phyloP scores from a whole-genome alignment of 2,797 vertebrate species.

The Gambusia yucatana region DNA sequence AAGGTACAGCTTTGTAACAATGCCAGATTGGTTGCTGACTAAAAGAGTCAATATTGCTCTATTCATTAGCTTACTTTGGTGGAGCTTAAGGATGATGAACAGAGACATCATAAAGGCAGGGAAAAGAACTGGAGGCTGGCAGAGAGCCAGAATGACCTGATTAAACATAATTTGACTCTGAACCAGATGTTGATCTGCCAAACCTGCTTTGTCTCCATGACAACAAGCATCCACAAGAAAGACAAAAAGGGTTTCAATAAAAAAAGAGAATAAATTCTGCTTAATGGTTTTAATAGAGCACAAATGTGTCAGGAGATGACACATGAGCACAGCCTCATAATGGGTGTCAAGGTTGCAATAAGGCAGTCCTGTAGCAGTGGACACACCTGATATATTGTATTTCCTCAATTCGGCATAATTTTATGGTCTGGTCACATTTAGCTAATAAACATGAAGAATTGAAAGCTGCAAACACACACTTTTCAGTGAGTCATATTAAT shows the following conservation, averaged over 20 bases:
- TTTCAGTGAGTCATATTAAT: neutral
- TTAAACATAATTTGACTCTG: conserved; percentile 51
- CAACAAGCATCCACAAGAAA: conserved; percentile 45
- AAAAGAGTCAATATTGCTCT: neutral
- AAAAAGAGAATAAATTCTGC: conserved; percentile 23
- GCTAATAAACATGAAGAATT: neutral
- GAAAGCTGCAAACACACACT: neutral
- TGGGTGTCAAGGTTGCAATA: neutral
- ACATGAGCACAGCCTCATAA: neutral
- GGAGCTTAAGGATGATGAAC: conserved; percentile 12
- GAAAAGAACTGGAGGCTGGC: conserved; percentile 28
- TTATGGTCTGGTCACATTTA: neutral
- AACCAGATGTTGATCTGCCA: conserved; percentile 52
- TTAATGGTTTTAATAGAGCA: conserved; percentile 38
- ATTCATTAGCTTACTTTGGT: conserved; percentile 9
- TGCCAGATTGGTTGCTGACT: neutral
- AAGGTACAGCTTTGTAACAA: neutral
- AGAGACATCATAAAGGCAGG: conserved; percentile 18
- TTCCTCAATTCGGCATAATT: neutral
- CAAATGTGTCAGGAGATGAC: conserved; percentile 13
- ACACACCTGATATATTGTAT: neutral
- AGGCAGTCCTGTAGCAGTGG: neutral
- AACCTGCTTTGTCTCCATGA: conserved; percentile 55
- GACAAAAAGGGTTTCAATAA: conserved; percentile 31
- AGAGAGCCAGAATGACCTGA: conserved; percentile 40